These are phyloP conservation scores for Rhinopomastus cyanomelas DNA, from an alignment of 2,113 vertebrate genomes.

Conservation along the genomic window DNA sequence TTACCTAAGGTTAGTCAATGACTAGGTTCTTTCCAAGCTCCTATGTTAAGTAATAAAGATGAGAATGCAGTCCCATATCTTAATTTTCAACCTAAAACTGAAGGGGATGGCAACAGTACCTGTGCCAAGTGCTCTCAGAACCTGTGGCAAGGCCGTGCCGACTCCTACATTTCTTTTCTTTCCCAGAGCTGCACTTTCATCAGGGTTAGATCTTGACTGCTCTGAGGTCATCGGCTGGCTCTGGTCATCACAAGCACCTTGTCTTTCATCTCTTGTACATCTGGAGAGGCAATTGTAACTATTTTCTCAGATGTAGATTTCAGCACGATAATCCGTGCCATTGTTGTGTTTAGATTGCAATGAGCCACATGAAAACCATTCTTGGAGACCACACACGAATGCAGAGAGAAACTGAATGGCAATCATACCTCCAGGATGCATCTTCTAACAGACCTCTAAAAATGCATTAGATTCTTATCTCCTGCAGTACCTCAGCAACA, in stretches of 20 bases:
- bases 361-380: conserved; percentile 34
- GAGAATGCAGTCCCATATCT: neutral
- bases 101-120: neutral
- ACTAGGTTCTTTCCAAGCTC: neutral
- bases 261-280: conserved; percentile 33
- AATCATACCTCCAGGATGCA: conserved; percentile 3
- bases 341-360: neutral
- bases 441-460: conserved; percentile 48
- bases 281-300: conserved; percentile 5
- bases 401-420: conserved; percentile 14
- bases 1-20: neutral
- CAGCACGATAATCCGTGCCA: neutral
- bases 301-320: conserved; percentile 15
- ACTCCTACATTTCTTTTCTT: rapidly evolving
- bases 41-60: neutral
- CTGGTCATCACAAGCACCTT: conserved; percentile 13
- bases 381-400: conserved; percentile 39
- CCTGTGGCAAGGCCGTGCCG: rapidly evolving
- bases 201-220: neutral
- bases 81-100: neutral
- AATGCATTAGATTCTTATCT: conserved; percentile 42
- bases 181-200: neutral
- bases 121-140: neutral
- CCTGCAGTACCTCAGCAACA: neutral
- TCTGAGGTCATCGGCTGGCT: neutral